Evolutionary conservation across 2,797 vertebrate genomes (phyloP), one percentile per base, ranked within the genome.

Genomic region (Hirundo rustica): DNA sequence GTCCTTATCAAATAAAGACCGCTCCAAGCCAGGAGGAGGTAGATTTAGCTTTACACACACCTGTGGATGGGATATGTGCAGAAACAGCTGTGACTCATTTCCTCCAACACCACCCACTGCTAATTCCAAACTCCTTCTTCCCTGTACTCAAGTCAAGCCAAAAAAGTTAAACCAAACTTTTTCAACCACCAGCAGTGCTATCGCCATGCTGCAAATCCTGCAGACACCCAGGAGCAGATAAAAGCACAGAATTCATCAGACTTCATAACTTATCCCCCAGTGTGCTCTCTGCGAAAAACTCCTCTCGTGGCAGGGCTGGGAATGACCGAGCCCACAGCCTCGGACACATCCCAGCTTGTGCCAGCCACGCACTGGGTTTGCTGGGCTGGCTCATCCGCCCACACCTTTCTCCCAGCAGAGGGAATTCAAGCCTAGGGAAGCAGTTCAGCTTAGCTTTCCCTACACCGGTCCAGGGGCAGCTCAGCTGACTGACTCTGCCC

Each of bases 231-330:
- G 3, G 23, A 85, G 21, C 29, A 78, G 57, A 87, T 51, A 67
- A 82, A 90, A 90, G 64, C 47, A 78, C 30, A 81, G 57, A 73
- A 79, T 47, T 50, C 55, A 53, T 18, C 66, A 42, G 51, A 18
- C 38, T n/a, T 47, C 4, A 0, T 61, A 44, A 53, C 32, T 64
- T 26, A 70, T 38, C 29, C 22, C 32, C 0, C 2, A 4, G 8
- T 19, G 65, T 75, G 27, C 13, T 64, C 30, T n/a, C 40, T 17
- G 32, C 8, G 10, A 3, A 4, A 51, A 53, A 26, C 16, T 20
- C 50, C 23, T 51, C 53, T 26, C 0, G 0, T 26, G 61, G 18
- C 42, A 34, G 0, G 9, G 20, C 54, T 44, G 70, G 90, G 74
- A 50, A 20, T 38, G 38, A 38, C 38, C 18, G 45, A 1, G 0